Conservation (phyloP, 2,888 invertebrate genomes). For the Clunio marinus region DNA sequence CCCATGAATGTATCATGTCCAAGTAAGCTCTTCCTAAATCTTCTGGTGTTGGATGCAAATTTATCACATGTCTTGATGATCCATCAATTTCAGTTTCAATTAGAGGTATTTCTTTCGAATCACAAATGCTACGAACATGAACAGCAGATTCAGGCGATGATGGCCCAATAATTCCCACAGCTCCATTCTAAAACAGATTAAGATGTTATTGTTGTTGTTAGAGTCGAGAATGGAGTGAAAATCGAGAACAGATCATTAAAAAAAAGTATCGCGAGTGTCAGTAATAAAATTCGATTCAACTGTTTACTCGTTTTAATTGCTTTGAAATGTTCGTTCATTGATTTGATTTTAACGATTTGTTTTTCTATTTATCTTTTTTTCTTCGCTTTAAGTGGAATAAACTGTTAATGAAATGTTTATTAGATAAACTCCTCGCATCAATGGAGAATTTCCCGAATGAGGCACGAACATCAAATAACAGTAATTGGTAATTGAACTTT, state of each 20-base stretch:
- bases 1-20: constrained; percentile 65
- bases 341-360: constrained; percentile 1
- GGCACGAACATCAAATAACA: not conserved
- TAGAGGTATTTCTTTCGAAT: constrained; percentile 80
- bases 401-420: constrained; percentile 38
- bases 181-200: constrained; percentile 55
- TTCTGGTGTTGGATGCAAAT: constrained; percentile 69
- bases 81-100: constrained; percentile 71
- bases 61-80: constrained; percentile 58
- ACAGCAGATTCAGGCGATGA: constrained; percentile 62
- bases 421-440: not conserved
- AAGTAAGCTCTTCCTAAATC: constrained; percentile 60
- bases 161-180: constrained; percentile 82
- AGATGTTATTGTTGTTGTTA: not conserved
- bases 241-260: too few species aligned
- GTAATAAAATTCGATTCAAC: not conserved
- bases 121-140: constrained; percentile 78
- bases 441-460: not conserved
- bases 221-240: not conserved
- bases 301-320: not conserved
- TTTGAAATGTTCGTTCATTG: constrained; percentile 7
- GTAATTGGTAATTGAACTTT: constrained; percentile 31
- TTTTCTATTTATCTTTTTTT: constrained; percentile 21
- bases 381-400: constrained; percentile 32
- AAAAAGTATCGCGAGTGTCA: too few species aligned